Conservation (phyloP, 2,797 vertebrate species). For the Cyprinella venusta region DNA sequence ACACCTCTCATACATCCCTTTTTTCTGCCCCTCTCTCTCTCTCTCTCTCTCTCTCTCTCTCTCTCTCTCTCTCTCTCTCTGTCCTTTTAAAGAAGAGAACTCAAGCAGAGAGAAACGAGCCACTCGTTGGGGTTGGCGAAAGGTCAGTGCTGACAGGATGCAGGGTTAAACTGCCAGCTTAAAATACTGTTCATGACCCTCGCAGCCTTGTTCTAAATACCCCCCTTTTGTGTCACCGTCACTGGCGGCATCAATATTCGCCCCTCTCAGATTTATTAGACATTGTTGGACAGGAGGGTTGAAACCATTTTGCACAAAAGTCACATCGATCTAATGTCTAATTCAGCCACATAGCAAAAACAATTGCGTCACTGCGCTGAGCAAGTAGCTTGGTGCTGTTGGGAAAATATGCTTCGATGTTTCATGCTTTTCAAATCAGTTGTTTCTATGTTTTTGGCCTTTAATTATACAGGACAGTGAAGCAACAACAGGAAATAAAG, state of each 20-base stretch:
- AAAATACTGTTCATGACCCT: slow-evolving; percentile 99
- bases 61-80: slow-evolving; percentile 41
- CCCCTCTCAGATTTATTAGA: slow-evolving; percentile 94
- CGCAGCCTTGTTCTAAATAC: slow-evolving; percentile 95
- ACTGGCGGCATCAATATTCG: slow-evolving; percentile 90
- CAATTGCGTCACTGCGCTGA: slow-evolving; percentile 69
- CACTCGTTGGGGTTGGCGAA: slow-evolving; percentile 98
- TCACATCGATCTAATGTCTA: slow-evolving; percentile 79
- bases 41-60: slow-evolving; percentile 3
- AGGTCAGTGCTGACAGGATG: slow-evolving; percentile 98
- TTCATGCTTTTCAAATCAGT: neutral
- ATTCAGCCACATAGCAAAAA: slow-evolving; percentile 58
- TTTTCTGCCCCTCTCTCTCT: slow-evolving; percentile 54
- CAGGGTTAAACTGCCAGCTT: slow-evolving; percentile 99
- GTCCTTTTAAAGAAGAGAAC: slow-evolving; percentile 70
- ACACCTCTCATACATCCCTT: slow-evolving; percentile 93
- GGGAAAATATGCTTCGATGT: neutral
- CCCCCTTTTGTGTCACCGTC: slow-evolving; percentile 93
- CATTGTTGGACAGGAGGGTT: slow-evolving; percentile 87
- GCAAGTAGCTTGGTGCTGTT: neutral
- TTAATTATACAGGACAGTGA: slow-evolving; percentile 6
- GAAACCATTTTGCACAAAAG: slow-evolving; percentile 80
- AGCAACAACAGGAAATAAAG: neutral
- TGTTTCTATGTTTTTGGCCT: slow-evolving; percentile 1
- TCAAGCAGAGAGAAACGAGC: slow-evolving; percentile 88